Conservation (phyloP, 2,113 vertebrate genomes). For the Chaetodon auriga region DNA sequence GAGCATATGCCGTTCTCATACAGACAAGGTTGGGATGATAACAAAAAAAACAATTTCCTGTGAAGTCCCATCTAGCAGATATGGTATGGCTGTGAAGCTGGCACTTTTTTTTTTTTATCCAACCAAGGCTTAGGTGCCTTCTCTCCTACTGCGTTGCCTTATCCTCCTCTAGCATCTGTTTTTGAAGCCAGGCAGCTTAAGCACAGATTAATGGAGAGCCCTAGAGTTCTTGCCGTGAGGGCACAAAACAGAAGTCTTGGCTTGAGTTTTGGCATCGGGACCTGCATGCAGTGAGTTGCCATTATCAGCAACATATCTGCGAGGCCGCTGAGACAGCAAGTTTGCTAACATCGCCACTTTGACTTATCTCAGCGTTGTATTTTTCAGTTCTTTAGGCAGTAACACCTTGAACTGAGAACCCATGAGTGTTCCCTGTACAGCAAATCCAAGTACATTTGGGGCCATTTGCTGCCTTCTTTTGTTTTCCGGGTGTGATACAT, state of each 20-base stretch:
- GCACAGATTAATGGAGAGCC: slow-evolving; percentile 81
- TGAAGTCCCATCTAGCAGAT: slow-evolving; percentile 66
- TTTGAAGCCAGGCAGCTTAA: slow-evolving; percentile 78
- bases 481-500: slow-evolving; percentile 44
- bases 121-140: slow-evolving; percentile 70
- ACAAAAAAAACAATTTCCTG: slow-evolving; percentile 54
- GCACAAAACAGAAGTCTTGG: slow-evolving; percentile 68
- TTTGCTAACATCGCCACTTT: slow-evolving; percentile 32
- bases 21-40: slow-evolving; percentile 36
- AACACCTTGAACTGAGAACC: slow-evolving; percentile 9
- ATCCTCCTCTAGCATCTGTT: slow-evolving; percentile 82
- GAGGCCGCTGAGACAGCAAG: slow-evolving; percentile 64
- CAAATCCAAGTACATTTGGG: slow-evolving; percentile 16
- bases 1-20: slow-evolving; percentile 14
- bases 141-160: slow-evolving; percentile 77
- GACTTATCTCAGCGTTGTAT: slow-evolving; percentile 47
- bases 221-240: slow-evolving; percentile 69
- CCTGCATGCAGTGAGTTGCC: slow-evolving; percentile 38
- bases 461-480: slow-evolving; percentile 32
- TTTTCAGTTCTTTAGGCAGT: slow-evolving; percentile 4
- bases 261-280: slow-evolving; percentile 53
- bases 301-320: slow-evolving; percentile 69
- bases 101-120: slow-evolving; percentile 62
- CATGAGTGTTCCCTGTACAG: background rate
- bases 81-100: slow-evolving; percentile 55